phyloP scores from a whole-genome alignment of 1,140 invertebrate genomes.

The Myzus persicae region DNA sequence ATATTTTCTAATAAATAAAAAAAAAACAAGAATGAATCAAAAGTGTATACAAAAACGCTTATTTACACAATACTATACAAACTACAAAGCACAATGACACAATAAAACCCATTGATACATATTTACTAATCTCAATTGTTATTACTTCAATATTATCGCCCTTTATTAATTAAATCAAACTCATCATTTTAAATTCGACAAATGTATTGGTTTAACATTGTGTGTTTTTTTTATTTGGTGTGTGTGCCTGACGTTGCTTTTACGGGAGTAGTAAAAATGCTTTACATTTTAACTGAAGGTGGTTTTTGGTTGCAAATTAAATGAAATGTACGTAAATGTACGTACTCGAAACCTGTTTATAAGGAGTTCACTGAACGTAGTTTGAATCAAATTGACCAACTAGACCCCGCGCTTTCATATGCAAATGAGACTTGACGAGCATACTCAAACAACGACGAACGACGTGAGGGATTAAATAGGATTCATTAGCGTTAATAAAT shows the following conservation, averaged over 20 bases:
- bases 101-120: constrained; percentile 3
- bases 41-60: neutral
- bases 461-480: neutral
- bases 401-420: neutral
- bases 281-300: neutral
- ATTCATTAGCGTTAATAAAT: constrained; percentile 8
- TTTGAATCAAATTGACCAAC: neutral
- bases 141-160: neutral
- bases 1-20: neutral
- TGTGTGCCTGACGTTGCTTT: neutral
- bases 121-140: neutral
- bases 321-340: neutral
- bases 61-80: neutral
- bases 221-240: neutral
- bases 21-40: neutral
- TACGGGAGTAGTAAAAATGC: neutral
- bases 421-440: neutral
- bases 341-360: neutral
- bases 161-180: neutral
- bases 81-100: neutral
- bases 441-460: neutral
- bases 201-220: neutral
- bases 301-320: neutral
- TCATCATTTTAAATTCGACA: neutral
- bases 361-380: neutral